These are phyloP conservation scores for Phylloscopus collybita DNA, from an alignment of 2,797 vertebrate species.

Conservation along the genomic window DNA sequence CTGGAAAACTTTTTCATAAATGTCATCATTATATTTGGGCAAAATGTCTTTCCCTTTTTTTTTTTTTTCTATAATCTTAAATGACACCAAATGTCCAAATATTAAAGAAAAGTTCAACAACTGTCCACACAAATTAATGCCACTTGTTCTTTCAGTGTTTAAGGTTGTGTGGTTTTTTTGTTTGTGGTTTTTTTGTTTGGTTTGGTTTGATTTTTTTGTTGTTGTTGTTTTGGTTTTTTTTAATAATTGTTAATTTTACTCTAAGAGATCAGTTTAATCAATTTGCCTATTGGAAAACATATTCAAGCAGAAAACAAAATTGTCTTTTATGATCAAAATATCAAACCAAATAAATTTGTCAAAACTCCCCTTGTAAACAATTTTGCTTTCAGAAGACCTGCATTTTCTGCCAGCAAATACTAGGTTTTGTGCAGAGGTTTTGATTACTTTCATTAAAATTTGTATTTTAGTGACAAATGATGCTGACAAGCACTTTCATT, in stretches of 20 bases:
- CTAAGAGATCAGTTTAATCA: not conserved
- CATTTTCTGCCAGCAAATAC: not conserved
- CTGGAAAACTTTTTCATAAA: not conserved
- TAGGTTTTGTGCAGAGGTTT: not conserved
- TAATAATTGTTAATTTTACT: not conserved
- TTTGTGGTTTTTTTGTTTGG: no score
- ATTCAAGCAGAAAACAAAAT: not conserved
- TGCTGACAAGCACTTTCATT: not conserved
- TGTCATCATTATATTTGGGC: not conserved
- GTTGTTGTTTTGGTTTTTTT: no score
- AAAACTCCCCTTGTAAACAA: not conserved
- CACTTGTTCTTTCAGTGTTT: not conserved
- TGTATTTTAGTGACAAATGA: not conserved
- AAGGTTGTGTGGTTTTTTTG: not conserved
- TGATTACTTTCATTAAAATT: constrained; percentile 3
- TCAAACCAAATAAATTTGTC: not conserved
- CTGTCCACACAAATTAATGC: not conserved
- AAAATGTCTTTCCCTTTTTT: not conserved
- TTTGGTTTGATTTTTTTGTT: no score
- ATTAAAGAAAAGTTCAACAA: not conserved
- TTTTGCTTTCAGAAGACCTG: not conserved
- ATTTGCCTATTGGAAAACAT: not conserved
- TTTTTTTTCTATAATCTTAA: not conserved
- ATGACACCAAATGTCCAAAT: not conserved
- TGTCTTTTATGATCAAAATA: not conserved